These are phyloP conservation scores for Hydractinia echinata DNA, from an alignment of 30 jellyfish, hydroid and myxozoan species.

Conservation along the genomic window DNA sequence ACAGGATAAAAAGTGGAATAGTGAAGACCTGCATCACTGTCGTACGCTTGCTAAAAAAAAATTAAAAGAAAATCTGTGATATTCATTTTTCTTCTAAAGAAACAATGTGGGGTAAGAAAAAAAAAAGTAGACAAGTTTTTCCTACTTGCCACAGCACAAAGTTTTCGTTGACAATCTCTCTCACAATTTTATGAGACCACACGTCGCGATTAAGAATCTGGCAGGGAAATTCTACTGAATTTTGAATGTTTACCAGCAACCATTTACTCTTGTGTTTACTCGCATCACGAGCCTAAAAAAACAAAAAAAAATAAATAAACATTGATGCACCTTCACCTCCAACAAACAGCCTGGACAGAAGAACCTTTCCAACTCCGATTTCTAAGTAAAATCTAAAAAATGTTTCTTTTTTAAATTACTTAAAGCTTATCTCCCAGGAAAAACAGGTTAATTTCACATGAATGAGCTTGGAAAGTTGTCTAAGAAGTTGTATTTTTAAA, in stretches of 20 bases:
- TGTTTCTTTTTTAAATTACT: too few species aligned
- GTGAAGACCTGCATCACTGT: constrained; percentile 95
- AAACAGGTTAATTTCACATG: too few species aligned
- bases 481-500: too few species aligned
- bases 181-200: constrained; percentile 78
- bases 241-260: constrained; percentile 84
- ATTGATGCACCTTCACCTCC: too few species aligned
- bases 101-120: not conserved
- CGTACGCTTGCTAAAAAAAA: constrained; percentile 65
- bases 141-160: constrained; percentile 93
- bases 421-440: too few species aligned
- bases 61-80: not conserved
- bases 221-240: constrained; percentile 83
- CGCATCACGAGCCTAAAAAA: constrained; percentile 68
- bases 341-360: too few species aligned
- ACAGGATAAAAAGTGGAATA: constrained; percentile 69
- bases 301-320: not conserved
- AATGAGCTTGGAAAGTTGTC: too few species aligned
- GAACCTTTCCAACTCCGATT: too few species aligned
- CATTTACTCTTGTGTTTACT: constrained; percentile 61
- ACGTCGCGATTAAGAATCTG: constrained; percentile 87
- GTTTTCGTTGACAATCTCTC: constrained; percentile 74
- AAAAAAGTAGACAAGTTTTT: not conserved
- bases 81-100: not conserved
- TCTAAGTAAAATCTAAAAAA: too few species aligned